phyloP scores from a whole-genome alignment of 1,140 invertebrate genomes.

The Drosophila seguyi region DNA sequence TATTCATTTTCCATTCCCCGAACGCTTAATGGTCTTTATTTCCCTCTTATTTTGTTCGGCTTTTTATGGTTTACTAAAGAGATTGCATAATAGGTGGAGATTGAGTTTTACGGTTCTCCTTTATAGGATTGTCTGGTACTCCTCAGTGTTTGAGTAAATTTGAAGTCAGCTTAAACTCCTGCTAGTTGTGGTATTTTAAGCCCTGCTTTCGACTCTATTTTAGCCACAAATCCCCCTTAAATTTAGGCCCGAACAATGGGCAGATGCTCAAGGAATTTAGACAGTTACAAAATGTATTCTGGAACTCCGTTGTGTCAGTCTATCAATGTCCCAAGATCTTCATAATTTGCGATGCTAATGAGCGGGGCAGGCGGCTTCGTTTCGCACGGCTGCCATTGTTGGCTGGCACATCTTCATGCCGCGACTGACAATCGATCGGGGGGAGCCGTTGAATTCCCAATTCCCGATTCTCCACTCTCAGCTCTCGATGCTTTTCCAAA shows the following conservation, averaged over 20 bases:
- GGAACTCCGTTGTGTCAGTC: slow-evolving; percentile 31
- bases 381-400: slow-evolving; percentile 48
- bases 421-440: slow-evolving; percentile 46
- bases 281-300: slow-evolving; percentile 25
- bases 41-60: background rate
- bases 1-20: slow-evolving; percentile 1
- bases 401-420: slow-evolving; percentile 30
- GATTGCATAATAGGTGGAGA: slow-evolving; percentile 1
- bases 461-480: slow-evolving; percentile 9
- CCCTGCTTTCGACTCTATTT: background rate
- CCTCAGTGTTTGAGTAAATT: too few relatives aligned
- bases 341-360: slow-evolving; percentile 51
- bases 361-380: slow-evolving; percentile 16
- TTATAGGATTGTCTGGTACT: background rate
- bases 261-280: slow-evolving; percentile 3
- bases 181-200: background rate
- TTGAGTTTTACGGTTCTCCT: background rate
- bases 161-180: background rate
- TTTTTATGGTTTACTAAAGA: background rate
- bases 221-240: background rate
- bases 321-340: slow-evolving; percentile 43
- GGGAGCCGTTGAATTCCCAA: slow-evolving; percentile 6
- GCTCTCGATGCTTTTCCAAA: slow-evolving; percentile 32
- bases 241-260: slow-evolving; percentile 1
- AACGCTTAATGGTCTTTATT: background rate